Percentiles rank a stretch among this genome's conserved stretches.
phyloP scores from a whole-genome alignment of 1,140 invertebrate species.

The Drosophila bocqueti region DNA sequence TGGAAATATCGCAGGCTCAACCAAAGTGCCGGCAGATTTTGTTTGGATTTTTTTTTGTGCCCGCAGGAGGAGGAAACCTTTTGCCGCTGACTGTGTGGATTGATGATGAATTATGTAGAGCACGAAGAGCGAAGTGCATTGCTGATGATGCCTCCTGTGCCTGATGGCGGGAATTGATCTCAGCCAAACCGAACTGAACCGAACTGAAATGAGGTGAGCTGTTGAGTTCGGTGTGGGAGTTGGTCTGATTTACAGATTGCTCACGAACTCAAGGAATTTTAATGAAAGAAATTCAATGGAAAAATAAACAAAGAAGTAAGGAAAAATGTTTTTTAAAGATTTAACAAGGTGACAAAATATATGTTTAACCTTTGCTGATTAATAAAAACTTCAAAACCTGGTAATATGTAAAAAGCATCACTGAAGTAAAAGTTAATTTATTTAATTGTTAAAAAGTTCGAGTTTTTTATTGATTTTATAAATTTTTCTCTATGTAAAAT shows the following conservation, averaged over 20 bases:
- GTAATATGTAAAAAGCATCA: too few species aligned
- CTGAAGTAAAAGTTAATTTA: too few species aligned
- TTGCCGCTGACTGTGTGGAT: slow-evolving; percentile 68
- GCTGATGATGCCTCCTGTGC: slow-evolving; percentile 47
- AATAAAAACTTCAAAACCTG: not conserved
- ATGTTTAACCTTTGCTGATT: not conserved
- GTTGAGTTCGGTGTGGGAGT: slow-evolving; percentile 63
- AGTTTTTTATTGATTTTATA: too few species aligned
- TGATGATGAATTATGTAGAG: slow-evolving; percentile 85
- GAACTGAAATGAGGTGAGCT: slow-evolving; percentile 43
- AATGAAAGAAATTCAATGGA: slow-evolving; percentile 60
- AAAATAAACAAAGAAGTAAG: slow-evolving; percentile 19
- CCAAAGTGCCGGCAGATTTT: slow-evolving; percentile 17
- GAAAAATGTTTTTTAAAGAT: slow-evolving; percentile 29
- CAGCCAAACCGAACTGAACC: slow-evolving; percentile 15
- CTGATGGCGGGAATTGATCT: slow-evolving; percentile 41
- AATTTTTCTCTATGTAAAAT: too few species aligned
- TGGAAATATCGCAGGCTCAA: slow-evolving; percentile 66
- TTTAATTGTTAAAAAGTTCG: too few species aligned
- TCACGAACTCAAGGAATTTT: slow-evolving; percentile 75
- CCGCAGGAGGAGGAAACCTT: slow-evolving; percentile 58
- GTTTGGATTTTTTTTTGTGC: slow-evolving; percentile 18
- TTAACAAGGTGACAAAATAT: slow-evolving; percentile 7
- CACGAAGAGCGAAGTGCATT: slow-evolving; percentile 79
- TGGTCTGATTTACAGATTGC: slow-evolving; percentile 58